phyloP scores from a whole-genome alignment of 1,140 invertebrate species.

The Lanistes nyassanus region DNA sequence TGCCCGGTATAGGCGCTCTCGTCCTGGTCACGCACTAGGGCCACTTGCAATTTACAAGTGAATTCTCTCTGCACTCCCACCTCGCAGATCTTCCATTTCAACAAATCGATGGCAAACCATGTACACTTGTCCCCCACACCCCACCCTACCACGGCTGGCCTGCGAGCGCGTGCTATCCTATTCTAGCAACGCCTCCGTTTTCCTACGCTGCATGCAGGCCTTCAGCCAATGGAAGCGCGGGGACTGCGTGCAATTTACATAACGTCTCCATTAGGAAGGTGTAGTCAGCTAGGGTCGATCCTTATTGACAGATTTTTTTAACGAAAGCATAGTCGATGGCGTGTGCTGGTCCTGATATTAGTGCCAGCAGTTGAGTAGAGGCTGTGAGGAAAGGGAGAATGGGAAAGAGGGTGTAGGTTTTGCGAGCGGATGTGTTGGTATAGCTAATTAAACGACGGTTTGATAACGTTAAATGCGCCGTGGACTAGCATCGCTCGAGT shows the following conservation, averaged over 20 bases:
- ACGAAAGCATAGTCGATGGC: not conserved
- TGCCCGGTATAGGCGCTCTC: no score
- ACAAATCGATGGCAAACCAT: conserved; percentile 2
- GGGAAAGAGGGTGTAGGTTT: no score
- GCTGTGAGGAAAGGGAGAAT: no score
- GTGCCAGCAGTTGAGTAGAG: no score
- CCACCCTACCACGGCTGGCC: not conserved
- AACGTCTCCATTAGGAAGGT: not conserved
- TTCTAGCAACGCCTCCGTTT: not conserved
- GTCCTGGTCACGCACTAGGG: no score
- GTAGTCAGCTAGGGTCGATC: not conserved
- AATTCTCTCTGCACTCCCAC: not conserved
- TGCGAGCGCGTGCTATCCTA: not conserved
- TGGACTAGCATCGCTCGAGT: no score
- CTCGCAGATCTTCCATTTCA: conserved; percentile 2
- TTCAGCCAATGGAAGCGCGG: not conserved
- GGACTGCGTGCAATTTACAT: conserved; percentile 2
- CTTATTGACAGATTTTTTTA: not conserved
- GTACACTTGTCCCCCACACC: not conserved
- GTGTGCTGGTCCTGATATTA: no score
- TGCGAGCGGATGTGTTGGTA: no score
- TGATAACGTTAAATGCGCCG: no score
- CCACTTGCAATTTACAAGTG: not conserved
- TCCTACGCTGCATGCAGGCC: not conserved
- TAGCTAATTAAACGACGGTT: no score